Evolutionary conservation across 2,113 vertebrate species (phyloP), one percentile per base, ranked within the genome.

Genomic region (Meriones unguiculatus): DNA sequence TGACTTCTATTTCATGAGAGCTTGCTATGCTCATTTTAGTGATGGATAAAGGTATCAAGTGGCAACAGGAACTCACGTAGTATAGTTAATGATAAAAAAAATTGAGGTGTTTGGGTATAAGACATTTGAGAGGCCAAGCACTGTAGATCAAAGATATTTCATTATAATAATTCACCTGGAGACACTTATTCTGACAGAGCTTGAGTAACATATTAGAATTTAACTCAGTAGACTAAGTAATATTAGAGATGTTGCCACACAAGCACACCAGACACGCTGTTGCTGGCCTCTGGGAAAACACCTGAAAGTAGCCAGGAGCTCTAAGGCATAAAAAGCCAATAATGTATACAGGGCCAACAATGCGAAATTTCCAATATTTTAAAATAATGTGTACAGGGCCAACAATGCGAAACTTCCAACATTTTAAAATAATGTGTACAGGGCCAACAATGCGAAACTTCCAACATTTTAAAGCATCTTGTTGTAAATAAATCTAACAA

Each of bases 181-280:
- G 75, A 4, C 6, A 52, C 69, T 90, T 89, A 82, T 78, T 93
- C 67, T 90, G 75, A 93, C 20, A 52, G 3, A 75, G 87, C 52
- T 0, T 76, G n/a, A 76, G 11, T 35, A 35, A 62, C 32, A 35
- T 70, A 57, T 91, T 52, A 81, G 65, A 93, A 96, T 73, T 82
- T 67, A 90, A 78, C 73, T 86, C 86, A 69, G 95, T 76, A 85
- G 82, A 64, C 59, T 78, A 78, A 94, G 76, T 64, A 85, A 30
- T 90, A 57, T 70, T 65, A 87, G 6, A 69, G 85, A 25, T 89
- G 3, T 75, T 80, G 90, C 28, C n/a, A 90, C 18, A 78, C 0
- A 22, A 78, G 54, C 2, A 75, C 15, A 22, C 5, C 70, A 94
- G 67, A 30, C 2, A 2, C 64, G 70, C 35, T 96, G 30, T 84